Base-by-base conservation (phyloP, 2,888 invertebrate species). In the Agonopterix heracliana region DNA sequence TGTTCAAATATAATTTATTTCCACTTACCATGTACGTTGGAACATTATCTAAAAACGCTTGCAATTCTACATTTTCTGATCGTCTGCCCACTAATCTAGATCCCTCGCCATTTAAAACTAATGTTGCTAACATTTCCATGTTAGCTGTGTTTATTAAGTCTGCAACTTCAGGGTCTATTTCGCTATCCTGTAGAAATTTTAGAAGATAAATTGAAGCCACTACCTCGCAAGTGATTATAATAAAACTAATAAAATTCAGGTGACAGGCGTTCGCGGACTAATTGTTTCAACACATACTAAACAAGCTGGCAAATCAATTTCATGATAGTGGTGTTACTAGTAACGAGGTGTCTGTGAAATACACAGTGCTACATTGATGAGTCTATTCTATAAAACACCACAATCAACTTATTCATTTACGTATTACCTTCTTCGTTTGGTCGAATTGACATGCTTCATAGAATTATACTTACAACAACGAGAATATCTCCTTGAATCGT, bases 71-170 rank as follows among this genome's bases (percentile, higher is more conserved):
- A 77, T 95, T 94, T 54, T 89, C 82, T 50, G 95, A 92, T 64
- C 90, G 89, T 61, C 93, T 89, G 50, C 95, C 92, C 65, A 94
- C 79, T 64, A 96, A 84, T 81, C 93, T 90, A 56, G 93, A 89
- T 0, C 98, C 98, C 69, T 97, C 94, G 3, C 98, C 98, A 63
- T 95, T 95, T 14, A 98, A 87, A 10, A 98, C 96, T 63, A 98
- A 86, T 47, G 95, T 92, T 26, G 98, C 98, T 66, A 98, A 85
- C 84, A 95, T 94, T 73, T 96, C 97, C 93, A 98, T 94, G 70
- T 96, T 96, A 8, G 95, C 93, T 56, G 90, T 88, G 62, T 92
- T 91, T 47, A 95, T 91, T 59, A 95, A 87, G 57, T 90, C 89
- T 49, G 90, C 88, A 41, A 94, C 90, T 73, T 93, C 93, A 11